A percentile compares a stretch with the other conserved stretches of the same genome.
Evolutionary conservation across 2,797 vertebrate species (phyloP).

Genomic region (Pantherophis alleghaniensis): DNA sequence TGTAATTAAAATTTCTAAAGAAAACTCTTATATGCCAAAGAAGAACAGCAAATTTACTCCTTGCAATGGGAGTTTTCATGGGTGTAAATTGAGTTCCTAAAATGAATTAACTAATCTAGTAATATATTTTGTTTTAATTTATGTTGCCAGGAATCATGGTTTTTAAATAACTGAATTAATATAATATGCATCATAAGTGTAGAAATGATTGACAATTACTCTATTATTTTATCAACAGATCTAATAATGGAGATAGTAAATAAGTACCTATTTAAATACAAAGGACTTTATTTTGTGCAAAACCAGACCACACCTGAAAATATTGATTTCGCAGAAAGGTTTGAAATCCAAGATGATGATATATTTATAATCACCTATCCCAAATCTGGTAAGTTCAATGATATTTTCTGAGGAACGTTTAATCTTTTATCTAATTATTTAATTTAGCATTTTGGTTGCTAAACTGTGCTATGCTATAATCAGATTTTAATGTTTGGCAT

Average conservation of each 20-base stretch:
- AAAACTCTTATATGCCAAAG: neutral
- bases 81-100: neutral
- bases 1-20: neutral
- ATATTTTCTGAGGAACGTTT: neutral
- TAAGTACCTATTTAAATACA: neutral
- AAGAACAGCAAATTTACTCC: neutral
- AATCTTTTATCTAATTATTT: neutral
- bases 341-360: conserved; percentile 58
- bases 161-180: neutral
- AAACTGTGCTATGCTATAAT: neutral
- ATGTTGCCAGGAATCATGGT: too few relatives aligned
- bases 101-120: neutral
- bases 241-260: conserved; percentile 30
- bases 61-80: neutral
- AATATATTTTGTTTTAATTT: neutral
- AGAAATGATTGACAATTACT: neutral
- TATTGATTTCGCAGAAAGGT: conserved; percentile 37
- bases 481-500: neutral
- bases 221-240: neutral
- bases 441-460: neutral
- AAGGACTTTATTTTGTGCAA: conserved; percentile 14
- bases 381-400: conserved; percentile 48
- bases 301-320: neutral
- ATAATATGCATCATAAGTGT: neutral
- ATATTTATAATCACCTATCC: conserved; percentile 48